Evolutionary conservation across 2,888 invertebrate genomes (phyloP).

Genomic region (Heliconius sara): DNA sequence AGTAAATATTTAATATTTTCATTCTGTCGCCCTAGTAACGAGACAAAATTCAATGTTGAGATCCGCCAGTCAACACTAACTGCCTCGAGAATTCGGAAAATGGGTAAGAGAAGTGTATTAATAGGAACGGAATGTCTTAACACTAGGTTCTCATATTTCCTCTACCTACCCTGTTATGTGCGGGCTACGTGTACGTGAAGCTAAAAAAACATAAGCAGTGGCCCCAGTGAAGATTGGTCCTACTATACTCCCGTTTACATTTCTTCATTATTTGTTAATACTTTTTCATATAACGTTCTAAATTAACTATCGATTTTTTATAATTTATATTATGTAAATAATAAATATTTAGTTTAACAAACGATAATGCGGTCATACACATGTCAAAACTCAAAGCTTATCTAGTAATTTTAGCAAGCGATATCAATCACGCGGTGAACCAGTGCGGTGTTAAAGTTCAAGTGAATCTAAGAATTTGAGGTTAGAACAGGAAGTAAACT

Average conservation of each 20-base stretch:
- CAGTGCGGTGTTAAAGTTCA: conserved; percentile 34
- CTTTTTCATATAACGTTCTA: not conserved
- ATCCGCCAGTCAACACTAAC: not conserved
- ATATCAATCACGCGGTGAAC: conserved; percentile 24
- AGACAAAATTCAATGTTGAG: not conserved
- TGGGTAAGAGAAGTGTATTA: too few species aligned
- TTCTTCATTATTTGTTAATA: not conserved
- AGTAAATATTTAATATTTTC: not conserved
- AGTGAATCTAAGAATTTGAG: not conserved
- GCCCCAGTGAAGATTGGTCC: too few species aligned
- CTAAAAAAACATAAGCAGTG: too few species aligned
- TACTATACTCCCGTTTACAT: too few species aligned
- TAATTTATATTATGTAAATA: not conserved
- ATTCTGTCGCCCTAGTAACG: not conserved
- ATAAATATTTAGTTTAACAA: not conserved
- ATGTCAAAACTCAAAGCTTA: conserved; percentile 20
- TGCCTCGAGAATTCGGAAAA: not conserved
- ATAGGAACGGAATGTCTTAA: too few species aligned
- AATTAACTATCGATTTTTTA: not conserved
- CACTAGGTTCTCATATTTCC: too few species aligned
- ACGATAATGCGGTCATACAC: conserved; percentile 28
- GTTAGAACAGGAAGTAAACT: too few species aligned
- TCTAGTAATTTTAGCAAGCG: conserved; percentile 36
- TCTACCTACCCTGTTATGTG: too few species aligned
- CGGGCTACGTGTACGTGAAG: too few species aligned